Evolutionary conservation across 53 echinoderm and acorn worm genomes (phyloP).

Genomic region (Patiria pectinifera): DNA sequence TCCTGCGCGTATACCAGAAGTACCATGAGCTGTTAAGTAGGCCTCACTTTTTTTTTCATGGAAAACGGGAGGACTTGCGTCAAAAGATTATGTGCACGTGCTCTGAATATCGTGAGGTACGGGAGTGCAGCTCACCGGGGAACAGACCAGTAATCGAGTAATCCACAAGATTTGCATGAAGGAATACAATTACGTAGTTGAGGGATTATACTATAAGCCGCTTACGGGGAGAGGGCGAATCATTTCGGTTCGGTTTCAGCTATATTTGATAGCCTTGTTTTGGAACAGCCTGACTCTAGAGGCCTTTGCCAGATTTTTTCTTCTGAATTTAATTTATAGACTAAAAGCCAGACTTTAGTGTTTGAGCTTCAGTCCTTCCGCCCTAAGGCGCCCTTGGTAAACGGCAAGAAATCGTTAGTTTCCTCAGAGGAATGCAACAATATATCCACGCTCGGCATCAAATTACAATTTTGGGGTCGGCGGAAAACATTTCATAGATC

Average conservation of each 20-base stretch:
- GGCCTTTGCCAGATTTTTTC: neutral
- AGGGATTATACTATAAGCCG: too few species aligned
- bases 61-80: neutral
- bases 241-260: neutral
- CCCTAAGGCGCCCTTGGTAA: neutral
- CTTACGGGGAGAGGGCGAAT: too few species aligned
- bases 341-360: neutral
- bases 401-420: neutral
- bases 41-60: neutral
- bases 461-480: neutral
- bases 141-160: neutral
- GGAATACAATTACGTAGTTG: too few species aligned
- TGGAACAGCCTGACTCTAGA: neutral
- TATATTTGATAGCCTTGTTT: neutral
- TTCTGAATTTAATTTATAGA: constrained; percentile 1
- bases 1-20: too few species aligned
- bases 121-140: neutral
- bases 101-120: neutral
- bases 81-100: neutral
- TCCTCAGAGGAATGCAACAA: neutral
- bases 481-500: neutral
- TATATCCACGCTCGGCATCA: neutral
- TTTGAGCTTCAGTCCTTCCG: neutral
- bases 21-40: neutral
- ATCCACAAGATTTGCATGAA: neutral